Conservation (phyloP, 2,888 invertebrate species). For the Drosophila prolongata region DNA sequence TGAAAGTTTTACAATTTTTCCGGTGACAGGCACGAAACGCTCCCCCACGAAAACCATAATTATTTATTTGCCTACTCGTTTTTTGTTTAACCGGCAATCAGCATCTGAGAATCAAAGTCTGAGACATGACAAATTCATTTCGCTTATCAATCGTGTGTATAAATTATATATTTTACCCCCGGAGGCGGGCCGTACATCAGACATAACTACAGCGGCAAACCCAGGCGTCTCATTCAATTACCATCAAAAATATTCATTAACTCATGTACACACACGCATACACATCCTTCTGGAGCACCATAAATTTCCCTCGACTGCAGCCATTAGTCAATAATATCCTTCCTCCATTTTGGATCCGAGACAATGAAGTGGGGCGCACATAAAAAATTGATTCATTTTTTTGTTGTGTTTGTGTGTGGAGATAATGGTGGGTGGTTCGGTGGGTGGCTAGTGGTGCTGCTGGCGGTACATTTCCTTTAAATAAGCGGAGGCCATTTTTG, state of each 20-base stretch:
- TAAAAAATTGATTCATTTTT: conserved; percentile 19
- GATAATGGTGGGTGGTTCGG: conserved; percentile 16
- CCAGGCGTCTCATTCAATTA: conserved; percentile 41
- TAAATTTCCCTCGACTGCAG: conserved; percentile 40
- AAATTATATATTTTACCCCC: conserved; percentile 20
- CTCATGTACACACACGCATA: conserved; percentile 7
- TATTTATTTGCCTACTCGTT: conserved; percentile 21
- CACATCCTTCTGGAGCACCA: conserved; percentile 17
- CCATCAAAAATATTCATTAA: conserved; percentile 48
- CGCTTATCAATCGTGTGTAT: conserved; percentile 30
- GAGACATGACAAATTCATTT: conserved; percentile 39
- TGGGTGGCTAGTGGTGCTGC: not conserved
- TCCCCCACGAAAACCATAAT: conserved; percentile 2
- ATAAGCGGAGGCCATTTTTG: conserved; percentile 38
- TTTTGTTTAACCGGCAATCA: conserved; percentile 15
- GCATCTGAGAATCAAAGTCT: conserved; percentile 13
- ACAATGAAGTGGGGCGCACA: conserved; percentile 32
- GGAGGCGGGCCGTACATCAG: conserved; percentile 23
- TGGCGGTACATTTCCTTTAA: conserved; percentile 36
- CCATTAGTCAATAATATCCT: conserved; percentile 45
- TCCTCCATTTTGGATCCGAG: conserved; percentile 26
- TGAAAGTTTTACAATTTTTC: conserved; percentile 15
- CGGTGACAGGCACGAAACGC: conserved; percentile 28
- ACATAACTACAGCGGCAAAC: conserved; percentile 37
- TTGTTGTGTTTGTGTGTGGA: conserved; percentile 4